Conservation (phyloP, 2,888 invertebrate genomes). For the Dermolepida albohirtum region DNA sequence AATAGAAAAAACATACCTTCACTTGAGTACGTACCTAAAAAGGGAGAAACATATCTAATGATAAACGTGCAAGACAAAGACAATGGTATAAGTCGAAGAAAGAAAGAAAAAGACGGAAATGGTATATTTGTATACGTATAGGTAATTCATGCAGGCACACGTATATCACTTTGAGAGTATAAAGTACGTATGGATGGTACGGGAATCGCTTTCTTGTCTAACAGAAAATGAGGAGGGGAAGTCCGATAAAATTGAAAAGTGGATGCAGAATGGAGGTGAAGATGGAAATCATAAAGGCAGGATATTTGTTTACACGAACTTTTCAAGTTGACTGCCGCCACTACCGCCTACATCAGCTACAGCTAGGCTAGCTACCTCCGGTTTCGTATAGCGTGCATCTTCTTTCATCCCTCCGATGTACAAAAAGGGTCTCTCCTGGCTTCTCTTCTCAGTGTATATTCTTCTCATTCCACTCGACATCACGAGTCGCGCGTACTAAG, state of each 20-base stretch:
- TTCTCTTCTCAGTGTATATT: slow-evolving; percentile 11
- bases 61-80: too few relatives aligned
- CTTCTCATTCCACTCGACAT: slow-evolving; percentile 19
- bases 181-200: not conserved
- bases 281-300: slow-evolving; percentile 33
- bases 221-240: slow-evolving; percentile 2
- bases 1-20: too few relatives aligned
- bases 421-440: slow-evolving; percentile 30
- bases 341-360: not conserved
- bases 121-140: too few relatives aligned
- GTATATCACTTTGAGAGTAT: too few relatives aligned
- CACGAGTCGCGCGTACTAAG: slow-evolving; percentile 17
- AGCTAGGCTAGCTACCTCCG: not conserved
- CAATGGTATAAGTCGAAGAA: too few relatives aligned
- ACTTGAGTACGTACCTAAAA: too few relatives aligned
- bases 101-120: too few relatives aligned
- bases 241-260: slow-evolving; percentile 38
- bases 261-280: slow-evolving; percentile 35
- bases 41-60: too few relatives aligned
- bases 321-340: slow-evolving; percentile 15
- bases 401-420: slow-evolving; percentile 31
- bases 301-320: slow-evolving; percentile 37
- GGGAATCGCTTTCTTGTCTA: slow-evolving; percentile 28
- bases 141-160: too few relatives aligned
- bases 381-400: slow-evolving; percentile 25